A percentile compares a stretch with the other conserved stretches of the same genome.
phyloP scores from a whole-genome alignment of 2,888 invertebrate species.

The Tryphoninae sp. region DNA sequence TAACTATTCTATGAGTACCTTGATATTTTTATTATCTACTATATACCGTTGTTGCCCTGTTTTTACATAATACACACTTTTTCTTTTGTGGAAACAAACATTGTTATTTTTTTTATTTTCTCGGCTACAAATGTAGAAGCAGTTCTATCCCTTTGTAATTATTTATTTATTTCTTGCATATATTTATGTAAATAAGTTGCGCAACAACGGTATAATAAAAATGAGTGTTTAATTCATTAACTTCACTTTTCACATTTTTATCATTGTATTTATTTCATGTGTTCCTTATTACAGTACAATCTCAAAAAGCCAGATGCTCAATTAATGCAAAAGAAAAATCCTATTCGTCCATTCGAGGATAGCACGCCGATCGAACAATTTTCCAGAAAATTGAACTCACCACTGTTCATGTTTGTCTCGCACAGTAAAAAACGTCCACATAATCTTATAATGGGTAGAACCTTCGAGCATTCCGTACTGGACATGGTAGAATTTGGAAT shows the following conservation, averaged over 20 bases:
- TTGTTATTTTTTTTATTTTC: too few species aligned
- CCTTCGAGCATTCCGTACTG: conserved; percentile 93
- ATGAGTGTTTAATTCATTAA: not conserved
- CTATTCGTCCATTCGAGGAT: conserved; percentile 96
- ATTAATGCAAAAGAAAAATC: conserved; percentile 91
- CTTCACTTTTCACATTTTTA: not conserved
- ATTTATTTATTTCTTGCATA: too few species aligned
- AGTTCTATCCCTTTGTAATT: too few species aligned
- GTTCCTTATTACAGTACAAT: conserved; percentile 83
- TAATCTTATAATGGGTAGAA: conserved; percentile 94
- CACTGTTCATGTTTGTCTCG: conserved; percentile 94
- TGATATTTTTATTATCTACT: not conserved
- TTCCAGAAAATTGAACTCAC: conserved; percentile 92
- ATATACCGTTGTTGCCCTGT: not conserved
- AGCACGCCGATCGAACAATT: conserved; percentile 88
- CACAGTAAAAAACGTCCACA: conserved; percentile 98
- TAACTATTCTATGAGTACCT: too few species aligned
- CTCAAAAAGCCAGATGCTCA: conserved; percentile 93
- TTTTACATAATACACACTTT: not conserved
- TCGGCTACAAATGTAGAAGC: too few species aligned
- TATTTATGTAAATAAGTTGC: too few species aligned
- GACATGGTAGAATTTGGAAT: conserved; percentile 99
- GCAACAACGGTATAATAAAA: not conserved
- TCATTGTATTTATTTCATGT: not conserved
- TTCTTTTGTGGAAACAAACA: too few species aligned